Base-by-base conservation (phyloP, 2,888 invertebrate species). In the Macaria liturata region DNA sequence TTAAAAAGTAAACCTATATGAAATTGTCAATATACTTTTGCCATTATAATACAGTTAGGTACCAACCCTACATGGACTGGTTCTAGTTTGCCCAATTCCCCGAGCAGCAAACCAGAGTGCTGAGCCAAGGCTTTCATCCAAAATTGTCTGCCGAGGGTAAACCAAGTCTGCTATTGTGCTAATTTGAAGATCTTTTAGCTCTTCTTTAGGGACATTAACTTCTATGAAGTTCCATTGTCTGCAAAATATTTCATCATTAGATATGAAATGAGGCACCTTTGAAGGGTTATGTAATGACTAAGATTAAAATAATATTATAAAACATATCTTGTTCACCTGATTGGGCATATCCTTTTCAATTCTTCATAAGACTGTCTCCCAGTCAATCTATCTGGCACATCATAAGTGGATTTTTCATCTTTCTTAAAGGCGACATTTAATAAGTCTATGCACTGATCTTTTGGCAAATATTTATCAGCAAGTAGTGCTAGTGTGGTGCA, bases 31-130 rank as follows among this genome's bases (percentile, higher is more conserved):
- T 37, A 37, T 20, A 7, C 7, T 37, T 37, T 37, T 42, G 9
- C 5, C 9, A 42, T 8, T 31, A n/a, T 30, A 9, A 46, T n/a
- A 20, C 9, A 32, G 3, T 20, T 45, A 3, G 46, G 5, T 46
- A 48, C 47, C 82, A 89, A 95, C 95, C 81, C 96, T 93, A 67
- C 94, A 94, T 30, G 94, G 86, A 42, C 96, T 95, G 57, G 76
- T 79, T 62, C 93, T 93, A 3, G 66, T 54, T 8, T 73, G 68
- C 49, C 95, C 95, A 63, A 87, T 76, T 3, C 95, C 98, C 72
- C 95, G 92, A 48, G 97, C 95, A 32, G 99, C 99, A 93, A 99
- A 99, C 98, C 99, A 99, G 47, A 97, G 90, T n/a, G 97, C 98
- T 80, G 96, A 97, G 0, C 99, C 99, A 51, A 99, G 93, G 76